phyloP scores from a whole-genome alignment of 1,140 invertebrate species.

The Drosophila santomea region DNA sequence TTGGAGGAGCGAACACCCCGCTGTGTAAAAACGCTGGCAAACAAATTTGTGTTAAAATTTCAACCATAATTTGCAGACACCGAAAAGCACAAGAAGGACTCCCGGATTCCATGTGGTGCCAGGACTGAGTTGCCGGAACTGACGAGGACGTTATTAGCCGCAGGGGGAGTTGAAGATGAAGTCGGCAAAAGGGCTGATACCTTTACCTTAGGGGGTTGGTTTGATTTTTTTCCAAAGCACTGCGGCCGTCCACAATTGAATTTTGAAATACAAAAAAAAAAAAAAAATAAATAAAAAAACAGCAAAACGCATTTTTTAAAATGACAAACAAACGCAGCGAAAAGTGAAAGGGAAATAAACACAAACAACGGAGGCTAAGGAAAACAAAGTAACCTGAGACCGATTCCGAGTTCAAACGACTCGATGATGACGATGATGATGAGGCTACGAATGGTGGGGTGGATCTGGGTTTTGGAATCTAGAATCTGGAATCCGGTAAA shows the following conservation, averaged over 20 bases:
- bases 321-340: constrained; percentile 65
- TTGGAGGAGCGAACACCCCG: not conserved
- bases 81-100: constrained; percentile 37
- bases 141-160: constrained; percentile 66
- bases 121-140: constrained; percentile 41
- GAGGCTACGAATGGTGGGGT: constrained; percentile 14
- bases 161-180: constrained; percentile 37
- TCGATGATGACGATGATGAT: constrained; percentile 39
- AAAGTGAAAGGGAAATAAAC: constrained; percentile 79
- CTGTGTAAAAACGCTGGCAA: not conserved
- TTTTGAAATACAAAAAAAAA: constrained; percentile 32
- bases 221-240: constrained; percentile 20
- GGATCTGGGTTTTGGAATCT: not conserved
- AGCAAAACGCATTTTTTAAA: constrained; percentile 66
- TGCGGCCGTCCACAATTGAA: constrained; percentile 78
- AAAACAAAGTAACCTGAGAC: constrained; percentile 80
- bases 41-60: constrained; percentile 40
- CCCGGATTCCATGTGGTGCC: not conserved
- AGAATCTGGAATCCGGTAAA: not conserved
- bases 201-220: constrained; percentile 48
- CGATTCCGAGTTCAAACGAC: constrained; percentile 51
- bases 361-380: constrained; percentile 72
- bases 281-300: constrained; percentile 12
- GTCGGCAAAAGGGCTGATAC: constrained; percentile 3
- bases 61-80: constrained; percentile 41